Percentiles rank a stretch among this genome's conserved stretches.
Evolutionary conservation across 2,888 invertebrate genomes (phyloP).

Genomic region (Atrina japonica): DNA sequence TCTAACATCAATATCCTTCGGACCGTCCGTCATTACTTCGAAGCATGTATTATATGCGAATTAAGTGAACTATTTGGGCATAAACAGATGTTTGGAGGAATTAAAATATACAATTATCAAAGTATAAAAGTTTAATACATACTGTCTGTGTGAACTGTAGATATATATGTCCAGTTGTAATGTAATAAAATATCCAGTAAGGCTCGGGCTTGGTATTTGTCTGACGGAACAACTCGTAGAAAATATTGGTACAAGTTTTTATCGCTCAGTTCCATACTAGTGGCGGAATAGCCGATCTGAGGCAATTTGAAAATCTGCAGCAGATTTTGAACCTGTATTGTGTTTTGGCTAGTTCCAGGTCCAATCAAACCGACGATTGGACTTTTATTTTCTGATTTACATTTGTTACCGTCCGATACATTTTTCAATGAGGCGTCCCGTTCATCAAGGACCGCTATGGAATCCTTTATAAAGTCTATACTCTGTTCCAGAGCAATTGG

Average conservation of each 20-base stretch:
- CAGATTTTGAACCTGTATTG: constrained; percentile 87
- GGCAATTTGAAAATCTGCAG: constrained; percentile 86
- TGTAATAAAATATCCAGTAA: constrained; percentile 84
- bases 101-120: too few relatives aligned
- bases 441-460: constrained; percentile 77
- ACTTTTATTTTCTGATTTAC: constrained; percentile 46
- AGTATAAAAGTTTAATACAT: too few relatives aligned
- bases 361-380: constrained; percentile 87
- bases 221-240: constrained; percentile 89
- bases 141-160: constrained; percentile 89
- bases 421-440: constrained; percentile 43
- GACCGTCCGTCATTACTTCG: too few relatives aligned
- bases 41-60: too few relatives aligned
- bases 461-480: constrained; percentile 88
- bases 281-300: constrained; percentile 90
- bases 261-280: constrained; percentile 88
- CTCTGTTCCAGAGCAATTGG: constrained; percentile 90
- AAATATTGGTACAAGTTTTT: constrained; percentile 89
- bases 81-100: too few relatives aligned
- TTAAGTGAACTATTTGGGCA: too few relatives aligned
- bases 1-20: too few relatives aligned
- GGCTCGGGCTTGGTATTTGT: constrained; percentile 88
- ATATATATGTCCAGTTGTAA: constrained; percentile 89
- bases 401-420: constrained; percentile 38
- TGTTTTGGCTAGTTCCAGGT: constrained; percentile 88